Base-by-base conservation (phyloP, 2,797 vertebrate genomes). In the Ctenopoma multispine region DNA sequence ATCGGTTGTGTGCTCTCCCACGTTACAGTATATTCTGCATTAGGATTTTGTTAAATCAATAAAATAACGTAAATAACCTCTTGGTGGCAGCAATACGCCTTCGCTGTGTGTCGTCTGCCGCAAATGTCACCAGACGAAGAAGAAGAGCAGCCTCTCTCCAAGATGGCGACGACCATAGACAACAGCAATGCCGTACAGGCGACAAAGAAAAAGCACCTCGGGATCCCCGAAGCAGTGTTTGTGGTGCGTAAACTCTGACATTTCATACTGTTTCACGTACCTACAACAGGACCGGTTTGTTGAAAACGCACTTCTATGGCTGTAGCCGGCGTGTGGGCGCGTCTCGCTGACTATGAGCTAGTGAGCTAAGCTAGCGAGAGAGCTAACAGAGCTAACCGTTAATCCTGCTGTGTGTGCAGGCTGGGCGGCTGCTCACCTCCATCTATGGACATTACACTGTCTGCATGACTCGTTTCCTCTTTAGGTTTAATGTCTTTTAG, bases 171-270 rank as follows among this genome's bases (percentile, higher is more conserved):
- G 81, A 93, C 94, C 92, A 93, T 92, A 87, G 95, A 96, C 84
- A 93, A 92, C 87, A 95, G 93, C 85, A 92, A 83, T 84, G 91
- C 92, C 17, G 79, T 78, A 5, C 94, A 90, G 76, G 92, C 92
- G 47, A 91, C 87, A 44, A 96, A 94, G 90, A 95, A 94, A 66
- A 93, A 95, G 62, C 96, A 97, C 43, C 92, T 99, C 24, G 97
- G 97, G 3, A 98, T 98, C 74, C 97, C 97, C 0, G 96, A 97
- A 85, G 97, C 97, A 0, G 92, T 97, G 31, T 98, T 98, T 83
- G 95, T 99, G 95, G 97, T 99, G 90, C 92, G 96, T 82, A 86
- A 81, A 92, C 15, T 40, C 1, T 12, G n/a, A 5, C 1, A 0
- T n/a, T n/a, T 62, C 0, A 13, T 6, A 0, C 18, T 2, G n/a